These are phyloP conservation scores for Bellardia pandia DNA, from an alignment of 2,888 invertebrate genomes.

Conservation along the genomic window DNA sequence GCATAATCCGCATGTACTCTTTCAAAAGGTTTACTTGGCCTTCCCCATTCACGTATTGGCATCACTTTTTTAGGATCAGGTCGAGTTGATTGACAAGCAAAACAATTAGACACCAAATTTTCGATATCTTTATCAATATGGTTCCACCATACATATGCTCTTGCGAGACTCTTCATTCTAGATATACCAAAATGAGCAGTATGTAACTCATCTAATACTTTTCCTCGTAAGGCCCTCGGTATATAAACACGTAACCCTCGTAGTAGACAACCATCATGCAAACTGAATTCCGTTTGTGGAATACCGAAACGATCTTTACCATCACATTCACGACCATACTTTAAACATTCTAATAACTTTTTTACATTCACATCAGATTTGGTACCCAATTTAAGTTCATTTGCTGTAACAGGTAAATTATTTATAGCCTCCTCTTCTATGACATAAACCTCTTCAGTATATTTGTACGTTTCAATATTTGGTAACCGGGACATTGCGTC, in stretches of 20 bases:
- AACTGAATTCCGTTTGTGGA: slow-evolving; percentile 58
- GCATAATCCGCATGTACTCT: slow-evolving; percentile 74
- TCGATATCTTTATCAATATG: slow-evolving; percentile 64
- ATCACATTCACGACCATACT: too few relatives aligned
- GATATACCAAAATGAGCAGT: slow-evolving; percentile 67
- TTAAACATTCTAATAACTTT: slow-evolving; percentile 40
- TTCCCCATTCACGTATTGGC: slow-evolving; percentile 54
- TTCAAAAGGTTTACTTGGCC: slow-evolving; percentile 66
- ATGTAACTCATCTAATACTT: slow-evolving; percentile 68
- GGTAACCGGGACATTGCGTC: slow-evolving; percentile 47
- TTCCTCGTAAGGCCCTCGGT: slow-evolving; percentile 53
- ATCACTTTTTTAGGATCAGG: slow-evolving; percentile 48
- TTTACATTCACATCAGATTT: slow-evolving; percentile 42
- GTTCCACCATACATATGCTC: slow-evolving; percentile 75
- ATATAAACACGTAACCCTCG: slow-evolving; percentile 70
- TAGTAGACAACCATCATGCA: slow-evolving; percentile 71
- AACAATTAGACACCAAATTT: slow-evolving; percentile 60
- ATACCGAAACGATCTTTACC: slow-evolving; percentile 56
- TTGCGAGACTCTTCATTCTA: slow-evolving; percentile 69
- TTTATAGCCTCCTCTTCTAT: slow-evolving; percentile 58
- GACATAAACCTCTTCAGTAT: slow-evolving; percentile 53
- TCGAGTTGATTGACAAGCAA: slow-evolving; percentile 61
- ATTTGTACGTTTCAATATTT: slow-evolving; percentile 12
- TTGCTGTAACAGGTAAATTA: slow-evolving; percentile 64
- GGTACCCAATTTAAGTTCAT: slow-evolving; percentile 49